phyloP scores from a whole-genome alignment of 2,113 vertebrate species.

The Centrocercus urophasianus region DNA sequence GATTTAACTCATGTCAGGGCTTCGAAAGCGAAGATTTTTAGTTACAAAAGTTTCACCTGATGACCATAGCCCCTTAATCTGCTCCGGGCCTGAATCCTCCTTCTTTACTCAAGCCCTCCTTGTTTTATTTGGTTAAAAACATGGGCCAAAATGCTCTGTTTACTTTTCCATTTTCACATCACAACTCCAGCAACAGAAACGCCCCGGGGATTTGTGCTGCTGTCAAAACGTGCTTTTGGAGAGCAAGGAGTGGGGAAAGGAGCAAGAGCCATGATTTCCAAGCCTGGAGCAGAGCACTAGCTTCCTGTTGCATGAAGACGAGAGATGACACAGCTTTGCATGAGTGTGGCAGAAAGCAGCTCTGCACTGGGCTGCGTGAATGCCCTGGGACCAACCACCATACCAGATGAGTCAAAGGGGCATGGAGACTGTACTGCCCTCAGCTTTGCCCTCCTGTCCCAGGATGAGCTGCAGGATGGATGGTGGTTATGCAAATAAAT shows the following conservation, averaged over 20 bases:
- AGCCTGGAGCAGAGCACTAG: background rate
- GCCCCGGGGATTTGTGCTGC: background rate
- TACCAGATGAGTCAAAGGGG: background rate
- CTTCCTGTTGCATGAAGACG: background rate
- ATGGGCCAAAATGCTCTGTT: background rate
- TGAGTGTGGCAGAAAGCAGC: background rate
- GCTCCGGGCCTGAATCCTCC: background rate
- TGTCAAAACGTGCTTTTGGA: background rate
- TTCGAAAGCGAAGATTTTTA: background rate
- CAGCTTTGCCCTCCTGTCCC: background rate
- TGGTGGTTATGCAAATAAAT: background rate
- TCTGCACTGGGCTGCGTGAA: background rate
- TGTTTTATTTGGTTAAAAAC: background rate
- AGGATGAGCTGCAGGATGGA: background rate
- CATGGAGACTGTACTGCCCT: background rate
- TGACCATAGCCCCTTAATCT: background rate
- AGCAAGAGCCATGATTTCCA: background rate
- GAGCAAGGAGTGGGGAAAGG: background rate
- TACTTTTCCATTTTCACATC: background rate
- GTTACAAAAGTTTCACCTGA: background rate
- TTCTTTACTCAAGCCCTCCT: background rate
- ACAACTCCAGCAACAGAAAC: background rate
- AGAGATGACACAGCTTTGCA: background rate
- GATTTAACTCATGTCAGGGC: background rate
- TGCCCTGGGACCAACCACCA: rapidly evolving